phyloP scores from a whole-genome alignment of 2,113 vertebrate species.

The Noctilio leporinus region DNA sequence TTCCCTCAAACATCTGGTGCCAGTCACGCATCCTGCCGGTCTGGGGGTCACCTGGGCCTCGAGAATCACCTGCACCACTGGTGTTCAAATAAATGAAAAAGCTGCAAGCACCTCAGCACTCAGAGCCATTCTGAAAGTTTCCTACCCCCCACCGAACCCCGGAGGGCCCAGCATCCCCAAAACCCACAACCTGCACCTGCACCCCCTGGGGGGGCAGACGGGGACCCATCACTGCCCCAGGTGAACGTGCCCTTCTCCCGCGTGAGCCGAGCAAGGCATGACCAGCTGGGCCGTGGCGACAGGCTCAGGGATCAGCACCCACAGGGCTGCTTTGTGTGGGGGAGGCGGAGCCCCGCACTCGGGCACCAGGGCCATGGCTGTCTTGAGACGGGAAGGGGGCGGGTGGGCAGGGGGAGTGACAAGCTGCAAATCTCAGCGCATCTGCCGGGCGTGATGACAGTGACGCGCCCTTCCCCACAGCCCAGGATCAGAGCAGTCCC shows the following conservation, averaged over 20 bases:
- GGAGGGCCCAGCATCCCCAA: not conserved
- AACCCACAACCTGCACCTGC: not conserved
- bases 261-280: not conserved
- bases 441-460: not conserved
- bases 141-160: not conserved
- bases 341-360: not conserved
- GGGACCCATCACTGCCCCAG: rapidly evolving
- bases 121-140: not conserved
- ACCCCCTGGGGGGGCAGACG: not conserved
- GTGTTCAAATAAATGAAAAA: not conserved
- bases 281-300: rapidly evolving
- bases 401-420: not conserved
- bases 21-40: conserved; percentile 75
- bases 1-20: conserved; percentile 77
- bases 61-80: not conserved
- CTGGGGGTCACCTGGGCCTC: not conserved
- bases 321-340: not conserved
- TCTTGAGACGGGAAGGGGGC: no score
- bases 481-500: not conserved
- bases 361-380: not conserved
- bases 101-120: not conserved
- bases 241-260: not conserved
- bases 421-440: not conserved
- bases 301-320: rapidly evolving
- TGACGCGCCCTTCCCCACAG: not conserved